phyloP scores from a whole-genome alignment of 2,113 vertebrate genomes.

The Ptilonorhynchus violaceus region DNA sequence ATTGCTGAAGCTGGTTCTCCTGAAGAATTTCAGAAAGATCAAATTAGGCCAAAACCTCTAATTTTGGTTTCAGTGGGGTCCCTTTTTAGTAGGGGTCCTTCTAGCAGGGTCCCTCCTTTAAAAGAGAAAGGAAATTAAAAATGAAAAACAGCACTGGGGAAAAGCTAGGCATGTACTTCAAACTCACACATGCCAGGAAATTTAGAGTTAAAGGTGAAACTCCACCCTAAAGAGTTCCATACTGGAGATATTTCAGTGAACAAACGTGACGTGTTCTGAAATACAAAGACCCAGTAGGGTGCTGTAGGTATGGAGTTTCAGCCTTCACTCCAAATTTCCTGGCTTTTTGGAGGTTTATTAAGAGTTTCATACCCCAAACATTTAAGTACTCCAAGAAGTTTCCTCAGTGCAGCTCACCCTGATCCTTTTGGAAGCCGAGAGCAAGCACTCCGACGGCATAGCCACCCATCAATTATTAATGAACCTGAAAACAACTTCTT shows the following conservation, averaged over 20 bases:
- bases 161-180: background rate
- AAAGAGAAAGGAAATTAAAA: constrained; percentile 53
- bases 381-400: constrained; percentile 14
- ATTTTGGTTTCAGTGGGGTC: background rate
- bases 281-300: constrained; percentile 25
- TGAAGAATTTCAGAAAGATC: constrained; percentile 32
- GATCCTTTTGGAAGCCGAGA: background rate
- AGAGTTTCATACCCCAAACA: background rate
- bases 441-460: background rate
- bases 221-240: background rate
- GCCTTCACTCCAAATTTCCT: constrained; percentile 43
- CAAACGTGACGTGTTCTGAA: background rate
- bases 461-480: background rate
- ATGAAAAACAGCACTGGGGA: constrained; percentile 14
- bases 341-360: constrained; percentile 25
- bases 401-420: background rate
- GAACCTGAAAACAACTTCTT: constrained; percentile 12
- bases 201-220: constrained; percentile 48
- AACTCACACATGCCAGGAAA: constrained; percentile 27
- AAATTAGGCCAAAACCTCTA: background rate
- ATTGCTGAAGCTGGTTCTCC: background rate
- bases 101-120: constrained; percentile 20
- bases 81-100: constrained; percentile 7
- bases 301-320: constrained; percentile 14
- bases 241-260: background rate